Conservation (phyloP, 2,113 vertebrate species). For the Odobenus rosmarus region DNA sequence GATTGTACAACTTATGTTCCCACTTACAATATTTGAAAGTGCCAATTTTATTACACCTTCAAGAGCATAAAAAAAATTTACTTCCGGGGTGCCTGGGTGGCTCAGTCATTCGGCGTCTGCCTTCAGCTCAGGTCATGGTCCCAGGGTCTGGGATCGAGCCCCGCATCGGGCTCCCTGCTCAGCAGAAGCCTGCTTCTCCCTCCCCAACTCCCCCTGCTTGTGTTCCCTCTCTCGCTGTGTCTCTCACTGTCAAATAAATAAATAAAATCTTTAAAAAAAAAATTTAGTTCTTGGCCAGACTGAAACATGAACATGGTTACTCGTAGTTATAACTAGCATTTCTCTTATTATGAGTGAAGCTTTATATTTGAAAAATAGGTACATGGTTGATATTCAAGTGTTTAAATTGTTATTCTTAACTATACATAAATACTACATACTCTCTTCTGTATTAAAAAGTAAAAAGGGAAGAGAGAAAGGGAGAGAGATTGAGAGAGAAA, state of each 20-base stretch:
- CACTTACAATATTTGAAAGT: conserved; percentile 13
- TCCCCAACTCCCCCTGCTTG: no score
- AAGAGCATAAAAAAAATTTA: not conserved
- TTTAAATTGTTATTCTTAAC: not conserved
- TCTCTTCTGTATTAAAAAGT: not conserved
- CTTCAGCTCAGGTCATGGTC: no score
- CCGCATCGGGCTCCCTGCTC: no score
- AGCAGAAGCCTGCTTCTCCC: no score
- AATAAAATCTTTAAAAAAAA: not conserved
- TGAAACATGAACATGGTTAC: not conserved
- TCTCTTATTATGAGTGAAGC: not conserved
- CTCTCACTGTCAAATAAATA: no score
- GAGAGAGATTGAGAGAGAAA: not conserved
- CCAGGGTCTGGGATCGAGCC: no score
- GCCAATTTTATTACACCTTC: not conserved
- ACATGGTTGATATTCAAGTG: not conserved
- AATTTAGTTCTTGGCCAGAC: not conserved
- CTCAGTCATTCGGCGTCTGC: no score
- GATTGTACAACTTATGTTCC: not conserved
- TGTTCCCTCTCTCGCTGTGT: no score
- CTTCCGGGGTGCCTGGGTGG: not conserved
- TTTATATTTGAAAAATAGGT: conserved; percentile 23
- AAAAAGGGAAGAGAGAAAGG: not conserved
- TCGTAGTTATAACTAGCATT: not conserved
- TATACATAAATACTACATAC: not conserved